These are phyloP conservation scores for Tipula vernalis DNA, from an alignment of 2,888 invertebrate species.

Conservation along the genomic window DNA sequence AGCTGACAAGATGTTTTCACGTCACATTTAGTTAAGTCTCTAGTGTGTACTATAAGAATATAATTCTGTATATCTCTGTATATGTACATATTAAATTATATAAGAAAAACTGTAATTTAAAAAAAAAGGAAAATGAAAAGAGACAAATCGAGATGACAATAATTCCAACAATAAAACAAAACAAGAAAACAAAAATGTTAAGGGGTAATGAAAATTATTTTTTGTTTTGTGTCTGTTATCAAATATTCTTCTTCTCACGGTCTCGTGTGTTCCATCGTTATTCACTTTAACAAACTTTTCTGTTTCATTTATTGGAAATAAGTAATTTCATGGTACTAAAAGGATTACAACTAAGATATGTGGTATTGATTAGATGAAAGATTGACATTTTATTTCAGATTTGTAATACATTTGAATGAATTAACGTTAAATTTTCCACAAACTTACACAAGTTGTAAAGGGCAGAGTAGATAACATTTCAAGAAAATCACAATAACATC, in stretches of 20 bases:
- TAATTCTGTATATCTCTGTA: not conserved
- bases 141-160: not conserved
- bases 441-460: too few species aligned
- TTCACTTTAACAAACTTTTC: not conserved
- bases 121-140: not conserved
- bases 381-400: too few species aligned
- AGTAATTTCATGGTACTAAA: too few species aligned
- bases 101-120: not conserved
- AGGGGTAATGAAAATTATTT: not conserved
- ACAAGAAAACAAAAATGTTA: not conserved
- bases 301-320: too few species aligned
- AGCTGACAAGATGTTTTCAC: not conserved
- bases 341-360: too few species aligned
- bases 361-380: too few species aligned
- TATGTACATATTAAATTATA: not conserved
- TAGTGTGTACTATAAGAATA: not conserved
- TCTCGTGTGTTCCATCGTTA: not conserved
- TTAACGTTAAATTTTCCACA: too few species aligned
- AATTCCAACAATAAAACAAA: not conserved
- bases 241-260: not conserved
- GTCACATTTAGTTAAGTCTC: conserved; percentile 4
- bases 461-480: too few species aligned
- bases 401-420: too few species aligned
- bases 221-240: not conserved
- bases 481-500: too few species aligned